Base-by-base conservation (phyloP, 1,140 invertebrate genomes). In the Aporrectodea caliginosa region DNA sequence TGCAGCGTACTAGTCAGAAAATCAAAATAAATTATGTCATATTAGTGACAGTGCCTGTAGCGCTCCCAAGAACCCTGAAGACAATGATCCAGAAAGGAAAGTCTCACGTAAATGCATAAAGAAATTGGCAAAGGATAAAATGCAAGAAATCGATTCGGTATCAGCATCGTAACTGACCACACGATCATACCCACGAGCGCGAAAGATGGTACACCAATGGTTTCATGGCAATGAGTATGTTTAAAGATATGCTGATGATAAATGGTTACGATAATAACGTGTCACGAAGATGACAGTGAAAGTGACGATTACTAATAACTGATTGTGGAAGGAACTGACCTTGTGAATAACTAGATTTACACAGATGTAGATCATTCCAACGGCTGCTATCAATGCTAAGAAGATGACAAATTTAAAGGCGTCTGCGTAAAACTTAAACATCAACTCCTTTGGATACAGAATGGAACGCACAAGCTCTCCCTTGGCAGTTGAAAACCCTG, bases 371-470 rank as follows among this genome's bases (percentile, higher is more conserved):
- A 93, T 88, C 82, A 96, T 92, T 1, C 95, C 95, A 72, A 92
- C 71, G 0, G 90, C 85, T 2, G 95, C 93, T 69, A 98, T 93
- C 34, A 91, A 80, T 0, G 92, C 92, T 29, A 98, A 88, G 82
- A 96, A 93, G 32, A 92, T 91, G 78, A 98, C 93, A 88, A 97
- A 97, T 85, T 94, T 95, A 83, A 96, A 93, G 0, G 94, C 93
- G 87, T 98, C 95, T 83, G 93, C 92, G 83, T 97, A 95, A 86
- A 98, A 98, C 85, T 95, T 93, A 86, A 96, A 95, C 84, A 94
- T 94, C 0, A 96, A 92, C 1, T 94, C 94, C 78, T 95, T 94
- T 0, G 95, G 95, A 86, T 94, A 97, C 89, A 98, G 90, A 79
- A 98, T 97, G 43, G 94, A 95, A 81, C 94, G 92, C 0, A 98